A percentile compares a stretch with the other conserved stretches of the same genome.
Conservation (phyloP, 2,113 vertebrate species). For the Morone chrysops region DNA sequence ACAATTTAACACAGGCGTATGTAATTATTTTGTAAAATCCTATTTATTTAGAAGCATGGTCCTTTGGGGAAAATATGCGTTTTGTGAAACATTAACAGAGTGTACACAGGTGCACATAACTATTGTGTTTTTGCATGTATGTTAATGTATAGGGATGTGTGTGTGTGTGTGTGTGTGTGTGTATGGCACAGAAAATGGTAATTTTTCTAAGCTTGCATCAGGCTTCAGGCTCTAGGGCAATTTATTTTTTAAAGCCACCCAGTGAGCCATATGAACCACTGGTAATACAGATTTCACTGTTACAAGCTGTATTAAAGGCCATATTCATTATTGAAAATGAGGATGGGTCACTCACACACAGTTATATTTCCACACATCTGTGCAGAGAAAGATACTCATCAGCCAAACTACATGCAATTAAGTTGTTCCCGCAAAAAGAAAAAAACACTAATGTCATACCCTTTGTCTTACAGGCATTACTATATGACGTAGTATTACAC, state of each 20-base stretch:
- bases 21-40: neutral
- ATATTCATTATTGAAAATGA: conserved; percentile 20
- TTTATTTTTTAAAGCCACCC: neutral
- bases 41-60: neutral
- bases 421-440: neutral
- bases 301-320: neutral
- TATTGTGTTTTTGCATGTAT: neutral
- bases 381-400: neutral
- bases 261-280: neutral
- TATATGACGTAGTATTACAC: no score
- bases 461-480: neutral
- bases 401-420: neutral
- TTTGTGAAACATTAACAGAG: neutral
- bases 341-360: neutral
- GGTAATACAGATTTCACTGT: neutral
- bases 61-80: neutral
- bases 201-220: neutral
- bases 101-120: neutral
- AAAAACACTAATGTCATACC: neutral
- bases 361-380: neutral
- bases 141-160: neutral
- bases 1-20: neutral
- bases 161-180: neutral
- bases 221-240: neutral
- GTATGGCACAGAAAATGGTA: neutral